These are phyloP conservation scores for Bergia puertoricense DNA, from an alignment of 92 coral and sea anemone genomes.

Conservation along the genomic window DNA sequence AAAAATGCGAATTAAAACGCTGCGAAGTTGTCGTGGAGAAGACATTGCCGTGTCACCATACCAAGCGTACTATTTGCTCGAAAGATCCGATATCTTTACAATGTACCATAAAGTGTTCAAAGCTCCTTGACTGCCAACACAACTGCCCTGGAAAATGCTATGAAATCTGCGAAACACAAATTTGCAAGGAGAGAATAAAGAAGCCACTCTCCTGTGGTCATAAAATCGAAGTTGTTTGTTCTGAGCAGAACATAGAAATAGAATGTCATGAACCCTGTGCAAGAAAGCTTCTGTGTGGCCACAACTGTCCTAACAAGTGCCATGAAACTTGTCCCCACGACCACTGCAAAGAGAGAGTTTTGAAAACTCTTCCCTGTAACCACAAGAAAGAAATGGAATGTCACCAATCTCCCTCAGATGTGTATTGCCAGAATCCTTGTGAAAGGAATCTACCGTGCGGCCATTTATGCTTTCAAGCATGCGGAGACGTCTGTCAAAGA, in stretches of 20 bases:
- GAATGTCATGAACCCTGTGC: slow-evolving; percentile 36
- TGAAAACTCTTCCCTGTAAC: slow-evolving; percentile 65
- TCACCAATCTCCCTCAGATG: slow-evolving; percentile 28
- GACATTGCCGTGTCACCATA: slow-evolving; percentile 12
- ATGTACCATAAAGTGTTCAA: slow-evolving; percentile 39
- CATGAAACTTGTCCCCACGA: slow-evolving; percentile 36
- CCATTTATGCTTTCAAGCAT: slow-evolving; percentile 59
- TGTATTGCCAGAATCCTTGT: slow-evolving; percentile 53
- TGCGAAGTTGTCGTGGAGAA: slow-evolving; percentile 25
- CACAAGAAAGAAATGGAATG: slow-evolving; percentile 60
- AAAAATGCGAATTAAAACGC: slow-evolving; percentile 11
- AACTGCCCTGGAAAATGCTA: slow-evolving; percentile 47
- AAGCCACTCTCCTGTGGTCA: slow-evolving; percentile 58
- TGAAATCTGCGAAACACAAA: slow-evolving; percentile 38
- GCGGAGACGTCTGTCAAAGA: slow-evolving; percentile 46
- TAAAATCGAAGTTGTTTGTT: slow-evolving; percentile 51
- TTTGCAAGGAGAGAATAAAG: slow-evolving; percentile 42
- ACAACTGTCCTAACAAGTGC: slow-evolving; percentile 56
- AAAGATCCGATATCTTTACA: slow-evolving; percentile 10
- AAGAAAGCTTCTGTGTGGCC: slow-evolving; percentile 50
- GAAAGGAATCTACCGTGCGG: slow-evolving; percentile 57
- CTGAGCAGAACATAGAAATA: slow-evolving; percentile 19
- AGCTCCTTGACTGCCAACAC: slow-evolving; percentile 60
- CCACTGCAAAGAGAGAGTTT: slow-evolving; percentile 23
- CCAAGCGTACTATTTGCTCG: slow-evolving; percentile 12